phyloP scores from a whole-genome alignment of 1,140 invertebrate species.

The Lineus longissimus region DNA sequence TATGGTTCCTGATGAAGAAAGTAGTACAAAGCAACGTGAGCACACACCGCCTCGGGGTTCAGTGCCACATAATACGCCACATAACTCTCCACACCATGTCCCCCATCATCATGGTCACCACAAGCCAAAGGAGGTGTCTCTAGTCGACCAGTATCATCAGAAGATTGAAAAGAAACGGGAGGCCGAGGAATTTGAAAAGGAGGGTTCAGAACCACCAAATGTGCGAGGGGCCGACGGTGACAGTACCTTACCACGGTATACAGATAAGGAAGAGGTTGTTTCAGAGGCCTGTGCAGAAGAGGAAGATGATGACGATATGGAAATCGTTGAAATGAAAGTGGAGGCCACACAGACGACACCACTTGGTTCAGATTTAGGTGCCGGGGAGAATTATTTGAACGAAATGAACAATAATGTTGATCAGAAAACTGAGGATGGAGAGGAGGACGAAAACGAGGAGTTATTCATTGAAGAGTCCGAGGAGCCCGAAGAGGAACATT shows the following conservation, averaged over 20 bases:
- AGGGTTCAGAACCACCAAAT: too few relatives aligned
- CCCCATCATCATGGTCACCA: too few relatives aligned
- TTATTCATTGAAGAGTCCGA: background rate
- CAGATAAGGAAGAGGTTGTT: background rate
- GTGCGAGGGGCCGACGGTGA: background rate
- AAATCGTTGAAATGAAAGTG: background rate
- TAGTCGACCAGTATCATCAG: slow-evolving; percentile 6
- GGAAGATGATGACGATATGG: background rate
- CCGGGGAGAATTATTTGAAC: too few relatives aligned
- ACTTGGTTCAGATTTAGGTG: background rate
- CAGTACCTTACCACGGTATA: background rate
- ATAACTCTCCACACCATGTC: too few relatives aligned
- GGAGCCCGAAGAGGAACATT: slow-evolving; percentile 24
- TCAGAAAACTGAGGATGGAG: background rate
- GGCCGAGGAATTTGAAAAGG: too few relatives aligned
- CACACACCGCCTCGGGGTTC: too few relatives aligned
- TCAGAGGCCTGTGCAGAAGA: background rate
- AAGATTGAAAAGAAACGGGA: background rate
- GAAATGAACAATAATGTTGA: background rate
- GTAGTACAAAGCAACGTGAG: too few relatives aligned
- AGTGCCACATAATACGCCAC: too few relatives aligned
- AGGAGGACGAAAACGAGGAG: background rate
- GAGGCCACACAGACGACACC: background rate
- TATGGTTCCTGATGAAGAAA: background rate
- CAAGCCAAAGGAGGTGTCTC: background rate